Conservation (phyloP, 2,113 vertebrate genomes). For the Tetraodon nigroviridis region DNA sequence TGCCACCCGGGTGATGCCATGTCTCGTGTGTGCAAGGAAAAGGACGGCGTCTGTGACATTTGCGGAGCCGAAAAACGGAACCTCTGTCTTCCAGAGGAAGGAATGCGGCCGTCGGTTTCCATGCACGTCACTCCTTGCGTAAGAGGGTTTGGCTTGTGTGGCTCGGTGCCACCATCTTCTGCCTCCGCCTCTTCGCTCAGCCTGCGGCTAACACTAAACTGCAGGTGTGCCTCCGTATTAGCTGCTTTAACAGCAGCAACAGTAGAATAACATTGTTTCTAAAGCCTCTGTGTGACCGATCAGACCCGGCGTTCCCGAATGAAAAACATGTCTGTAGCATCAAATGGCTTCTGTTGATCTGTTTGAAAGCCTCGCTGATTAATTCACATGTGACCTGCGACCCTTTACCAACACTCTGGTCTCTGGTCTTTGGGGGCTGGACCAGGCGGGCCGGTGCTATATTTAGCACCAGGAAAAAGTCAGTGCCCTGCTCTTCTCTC, state of each 20-base stretch:
- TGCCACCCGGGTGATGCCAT: constrained; percentile 19
- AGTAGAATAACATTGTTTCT: not conserved
- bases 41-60: constrained; percentile 21
- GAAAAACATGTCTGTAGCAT: constrained; percentile 16
- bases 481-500: constrained; percentile 32
- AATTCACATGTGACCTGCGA: constrained; percentile 4
- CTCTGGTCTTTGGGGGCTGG: constrained; percentile 35
- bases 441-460: constrained; percentile 41
- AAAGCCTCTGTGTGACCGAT: constrained; percentile 7
- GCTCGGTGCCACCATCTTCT: constrained; percentile 4
- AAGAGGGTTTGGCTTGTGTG: constrained; percentile 6
- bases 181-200: constrained; percentile 13
- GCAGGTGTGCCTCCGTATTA: constrained; percentile 12
- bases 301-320: constrained; percentile 45
- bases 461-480: constrained; percentile 52
- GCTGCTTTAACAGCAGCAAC: not conserved
- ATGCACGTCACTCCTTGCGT: constrained; percentile 45
- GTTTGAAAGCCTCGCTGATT: constrained; percentile 4
- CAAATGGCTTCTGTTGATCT: constrained; percentile 10
- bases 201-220: not conserved
- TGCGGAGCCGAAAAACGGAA: constrained; percentile 21
- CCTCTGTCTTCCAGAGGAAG: constrained; percentile 35
- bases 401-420: constrained; percentile 10
- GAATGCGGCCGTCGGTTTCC: constrained; percentile 55
- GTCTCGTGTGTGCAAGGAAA: constrained; percentile 6